Percentiles rank a stretch among this genome's conserved stretches.
These are phyloP conservation scores for Hypsopygia costalis DNA, from an alignment of 2,888 invertebrate genomes.

Conservation along the genomic window DNA sequence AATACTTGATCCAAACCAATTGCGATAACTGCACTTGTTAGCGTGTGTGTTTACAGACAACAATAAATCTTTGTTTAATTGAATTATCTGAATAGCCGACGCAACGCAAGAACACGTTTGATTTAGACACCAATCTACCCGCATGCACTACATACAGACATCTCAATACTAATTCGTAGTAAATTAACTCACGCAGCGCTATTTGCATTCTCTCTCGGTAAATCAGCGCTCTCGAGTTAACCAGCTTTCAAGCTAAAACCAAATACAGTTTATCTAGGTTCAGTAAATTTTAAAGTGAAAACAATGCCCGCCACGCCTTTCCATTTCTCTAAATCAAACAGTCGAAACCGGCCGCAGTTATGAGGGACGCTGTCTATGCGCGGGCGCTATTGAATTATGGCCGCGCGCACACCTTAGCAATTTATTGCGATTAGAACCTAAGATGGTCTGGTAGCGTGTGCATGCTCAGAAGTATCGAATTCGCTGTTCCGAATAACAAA, in stretches of 20 bases:
- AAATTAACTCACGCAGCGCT: conserved; percentile 8
- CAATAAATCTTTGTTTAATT: background rate
- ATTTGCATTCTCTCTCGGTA: conserved; percentile 19
- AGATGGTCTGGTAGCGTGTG: conserved; percentile 25
- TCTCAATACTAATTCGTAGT: background rate
- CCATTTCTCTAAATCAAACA: conserved; percentile 63
- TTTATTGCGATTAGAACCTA: conserved; percentile 41
- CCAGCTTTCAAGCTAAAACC: conserved; percentile 55
- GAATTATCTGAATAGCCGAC: background rate
- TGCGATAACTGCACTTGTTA: background rate
- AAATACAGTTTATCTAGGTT: conserved; percentile 53
- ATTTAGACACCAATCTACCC: background rate
- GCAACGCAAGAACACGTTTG: background rate
- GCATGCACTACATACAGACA: background rate
- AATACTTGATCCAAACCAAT: background rate
- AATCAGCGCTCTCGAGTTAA: conserved; percentile 35
- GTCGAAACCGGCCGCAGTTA: conserved; percentile 34
- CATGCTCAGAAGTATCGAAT: background rate
- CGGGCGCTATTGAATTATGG: conserved; percentile 33
- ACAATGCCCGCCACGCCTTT: conserved; percentile 56
- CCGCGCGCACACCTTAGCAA: conserved; percentile 31
- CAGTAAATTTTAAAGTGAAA: conserved; percentile 60
- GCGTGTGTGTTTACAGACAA: background rate
- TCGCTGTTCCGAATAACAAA: conserved; percentile 1
- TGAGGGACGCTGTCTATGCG: conserved; percentile 40